These are phyloP conservation scores for Pandemis cinnamomeana DNA, from an alignment of 2,888 invertebrate species.

Conservation along the genomic window DNA sequence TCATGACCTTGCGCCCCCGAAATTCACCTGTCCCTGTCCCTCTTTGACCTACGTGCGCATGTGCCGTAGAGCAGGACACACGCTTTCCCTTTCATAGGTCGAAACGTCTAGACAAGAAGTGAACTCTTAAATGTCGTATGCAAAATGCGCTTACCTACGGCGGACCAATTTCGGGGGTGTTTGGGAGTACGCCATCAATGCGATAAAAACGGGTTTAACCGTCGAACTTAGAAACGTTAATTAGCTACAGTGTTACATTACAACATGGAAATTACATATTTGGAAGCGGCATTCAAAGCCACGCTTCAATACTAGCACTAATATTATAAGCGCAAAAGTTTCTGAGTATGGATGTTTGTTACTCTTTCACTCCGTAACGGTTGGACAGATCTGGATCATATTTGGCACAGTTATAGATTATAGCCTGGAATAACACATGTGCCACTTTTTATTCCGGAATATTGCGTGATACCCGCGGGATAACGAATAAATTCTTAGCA, in stretches of 20 bases:
- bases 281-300: too few relatives aligned
- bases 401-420: too few relatives aligned
- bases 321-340: too few relatives aligned
- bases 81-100: constrained; percentile 73
- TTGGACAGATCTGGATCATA: too few relatives aligned
- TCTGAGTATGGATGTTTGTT: too few relatives aligned
- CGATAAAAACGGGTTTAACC: background rate
- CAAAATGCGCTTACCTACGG: constrained; percentile 19
- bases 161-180: background rate
- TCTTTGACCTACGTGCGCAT: constrained; percentile 71
- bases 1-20: constrained; percentile 74
- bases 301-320: too few relatives aligned
- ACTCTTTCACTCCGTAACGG: too few relatives aligned
- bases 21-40: constrained; percentile 65
- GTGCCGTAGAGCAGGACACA: constrained; percentile 71
- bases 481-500: too few relatives aligned
- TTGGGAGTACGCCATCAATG: background rate
- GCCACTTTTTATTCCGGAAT: too few relatives aligned
- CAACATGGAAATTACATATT: too few relatives aligned
- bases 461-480: too few relatives aligned
- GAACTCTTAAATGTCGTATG: constrained; percentile 71
- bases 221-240: background rate
- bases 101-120: constrained; percentile 81
- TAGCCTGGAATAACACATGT: too few relatives aligned
- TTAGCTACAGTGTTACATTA: background rate